phyloP scores from a whole-genome alignment of 2,797 vertebrate genomes.

The Botia almorhae region DNA sequence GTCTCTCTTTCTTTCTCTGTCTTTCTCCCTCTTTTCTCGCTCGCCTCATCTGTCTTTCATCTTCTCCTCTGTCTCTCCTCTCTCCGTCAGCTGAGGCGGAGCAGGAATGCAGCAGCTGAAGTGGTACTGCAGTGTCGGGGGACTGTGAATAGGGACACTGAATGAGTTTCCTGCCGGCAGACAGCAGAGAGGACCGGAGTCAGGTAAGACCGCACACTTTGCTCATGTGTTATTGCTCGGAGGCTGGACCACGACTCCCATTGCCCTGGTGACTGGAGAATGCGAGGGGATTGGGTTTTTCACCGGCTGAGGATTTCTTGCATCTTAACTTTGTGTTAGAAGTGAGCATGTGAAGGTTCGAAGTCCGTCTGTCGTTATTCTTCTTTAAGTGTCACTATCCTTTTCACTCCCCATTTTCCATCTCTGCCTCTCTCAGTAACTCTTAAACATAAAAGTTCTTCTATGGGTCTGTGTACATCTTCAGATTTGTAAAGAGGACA shows the following conservation, averaged over 20 bases:
- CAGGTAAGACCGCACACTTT: conserved; percentile 35
- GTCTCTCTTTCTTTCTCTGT: not conserved
- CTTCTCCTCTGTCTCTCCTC: conserved; percentile 21
- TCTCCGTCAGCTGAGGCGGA: conserved; percentile 48
- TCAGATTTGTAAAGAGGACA: too few species aligned
- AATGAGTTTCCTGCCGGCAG: conserved; percentile 72
- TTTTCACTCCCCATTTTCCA: conserved; percentile 64
- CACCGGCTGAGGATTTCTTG: too few species aligned
- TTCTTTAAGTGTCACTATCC: conserved; percentile 55
- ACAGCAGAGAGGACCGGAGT: conserved; percentile 56
- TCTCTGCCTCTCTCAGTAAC: not conserved
- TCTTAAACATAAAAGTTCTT: not conserved
- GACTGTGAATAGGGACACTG: conserved; percentile 81
- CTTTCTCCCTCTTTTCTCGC: not conserved
- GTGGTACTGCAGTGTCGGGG: conserved; percentile 69
- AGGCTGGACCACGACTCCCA: conserved; percentile 16
- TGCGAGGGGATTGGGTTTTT: conserved; percentile 23
- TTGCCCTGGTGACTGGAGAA: not conserved
- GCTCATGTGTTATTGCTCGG: not conserved
- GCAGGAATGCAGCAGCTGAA: conserved; percentile 69
- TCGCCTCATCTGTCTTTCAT: not conserved
- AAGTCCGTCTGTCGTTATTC: not conserved
- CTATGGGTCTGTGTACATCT: not conserved
- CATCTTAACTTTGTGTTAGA: too few species aligned
- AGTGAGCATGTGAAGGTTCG: conserved; percentile 8